A percentile compares a stretch with the other conserved stretches of the same genome.
phyloP scores from a whole-genome alignment of 2,888 invertebrate species.

The Brachycybe producta region DNA sequence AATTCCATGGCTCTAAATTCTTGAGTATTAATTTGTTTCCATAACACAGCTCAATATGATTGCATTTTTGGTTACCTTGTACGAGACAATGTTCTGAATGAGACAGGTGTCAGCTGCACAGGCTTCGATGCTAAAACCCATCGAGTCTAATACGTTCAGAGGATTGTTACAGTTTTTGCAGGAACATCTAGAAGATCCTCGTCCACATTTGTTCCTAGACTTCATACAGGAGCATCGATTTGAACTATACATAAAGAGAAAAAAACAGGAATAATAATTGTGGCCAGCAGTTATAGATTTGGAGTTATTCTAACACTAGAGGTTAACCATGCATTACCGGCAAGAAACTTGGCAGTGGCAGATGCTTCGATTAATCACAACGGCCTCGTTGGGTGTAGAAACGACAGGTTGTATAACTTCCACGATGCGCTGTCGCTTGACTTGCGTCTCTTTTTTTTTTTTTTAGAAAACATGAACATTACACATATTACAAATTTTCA shows the following conservation, averaged over 20 bases:
- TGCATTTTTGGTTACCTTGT: conserved; percentile 5
- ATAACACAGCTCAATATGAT: too few species aligned
- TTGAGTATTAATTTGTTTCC: too few species aligned
- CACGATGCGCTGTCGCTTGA: conserved; percentile 3
- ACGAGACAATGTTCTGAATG: conserved; percentile 5
- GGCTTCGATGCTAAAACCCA: not conserved
- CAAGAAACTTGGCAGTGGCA: conserved; percentile 15
- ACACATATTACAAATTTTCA: too few species aligned
- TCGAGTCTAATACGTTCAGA: conserved; percentile 3
- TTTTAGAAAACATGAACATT: too few species aligned
- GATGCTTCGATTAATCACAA: not conserved
- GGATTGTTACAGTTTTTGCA: conserved; percentile 13
- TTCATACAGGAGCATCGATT: conserved; percentile 17
- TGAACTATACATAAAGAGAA: not conserved
- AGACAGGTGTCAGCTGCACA: not conserved
- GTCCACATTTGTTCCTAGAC: conserved; percentile 8
- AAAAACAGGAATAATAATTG: not conserved
- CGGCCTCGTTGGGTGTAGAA: not conserved
- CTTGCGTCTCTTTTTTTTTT: not conserved
- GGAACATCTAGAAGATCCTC: not conserved
- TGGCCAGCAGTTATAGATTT: not conserved
- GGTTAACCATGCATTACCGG: conserved; percentile 1
- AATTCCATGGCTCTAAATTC: too few species aligned
- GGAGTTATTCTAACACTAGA: not conserved
- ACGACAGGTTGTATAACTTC: conserved; percentile 1